phyloP scores from a whole-genome alignment of 1,140 invertebrate genomes.

The Pissodes strobi region DNA sequence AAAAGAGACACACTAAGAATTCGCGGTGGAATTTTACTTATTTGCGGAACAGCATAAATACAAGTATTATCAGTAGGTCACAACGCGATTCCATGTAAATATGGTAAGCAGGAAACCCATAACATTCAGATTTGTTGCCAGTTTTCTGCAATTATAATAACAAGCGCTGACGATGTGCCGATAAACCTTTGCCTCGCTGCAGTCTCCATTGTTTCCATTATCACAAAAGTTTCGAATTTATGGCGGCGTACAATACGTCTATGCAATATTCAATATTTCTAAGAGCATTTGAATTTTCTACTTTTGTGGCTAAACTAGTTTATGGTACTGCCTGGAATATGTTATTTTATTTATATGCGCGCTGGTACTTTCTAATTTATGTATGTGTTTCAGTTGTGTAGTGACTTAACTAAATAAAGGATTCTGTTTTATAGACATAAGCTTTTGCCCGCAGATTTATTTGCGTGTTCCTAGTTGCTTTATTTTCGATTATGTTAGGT shows the following conservation, averaged over 20 bases:
- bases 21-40: background rate
- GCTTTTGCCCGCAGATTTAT: too few relatives aligned
- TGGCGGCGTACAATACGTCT: background rate
- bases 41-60: constrained; percentile 2
- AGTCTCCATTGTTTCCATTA: constrained; percentile 16
- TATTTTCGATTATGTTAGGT: too few relatives aligned
- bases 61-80: constrained; percentile 16
- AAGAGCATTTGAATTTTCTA: background rate
- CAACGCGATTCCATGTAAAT: constrained; percentile 10
- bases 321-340: background rate
- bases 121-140: constrained; percentile 10
- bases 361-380: background rate
- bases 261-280: constrained; percentile 22
- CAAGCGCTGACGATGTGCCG: constrained; percentile 17
- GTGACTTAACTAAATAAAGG: background rate
- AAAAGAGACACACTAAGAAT: too few relatives aligned
- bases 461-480: too few relatives aligned
- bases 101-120: constrained; percentile 20
- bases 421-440: too few relatives aligned
- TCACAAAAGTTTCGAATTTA: background rate
- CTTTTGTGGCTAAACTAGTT: background rate
- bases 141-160: constrained; percentile 27
- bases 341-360: background rate
- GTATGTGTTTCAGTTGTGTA: background rate
- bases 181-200: background rate